Evolutionary conservation across 2,797 vertebrate genomes (phyloP).

Genomic region (Harpagifer antarcticus): DNA sequence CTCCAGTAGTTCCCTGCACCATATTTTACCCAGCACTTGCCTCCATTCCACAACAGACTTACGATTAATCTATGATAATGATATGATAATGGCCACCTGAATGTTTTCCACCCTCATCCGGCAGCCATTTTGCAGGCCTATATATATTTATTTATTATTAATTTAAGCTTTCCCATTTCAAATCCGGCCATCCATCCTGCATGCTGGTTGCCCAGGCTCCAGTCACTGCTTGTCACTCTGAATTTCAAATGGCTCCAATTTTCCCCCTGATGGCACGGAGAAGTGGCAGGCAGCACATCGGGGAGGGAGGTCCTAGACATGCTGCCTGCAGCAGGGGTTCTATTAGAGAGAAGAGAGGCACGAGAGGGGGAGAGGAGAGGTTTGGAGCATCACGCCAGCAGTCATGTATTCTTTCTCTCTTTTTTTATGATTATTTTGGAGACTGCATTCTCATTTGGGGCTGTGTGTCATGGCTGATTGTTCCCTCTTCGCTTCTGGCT

Average conservation of each 20-base stretch:
- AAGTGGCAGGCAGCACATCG: constrained; percentile 88
- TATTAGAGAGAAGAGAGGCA: constrained; percentile 87
- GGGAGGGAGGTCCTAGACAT: constrained; percentile 85
- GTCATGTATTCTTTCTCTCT: constrained; percentile 83
- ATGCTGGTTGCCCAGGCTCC: constrained; percentile 74
- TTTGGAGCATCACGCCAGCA: constrained; percentile 86
- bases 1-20: constrained; percentile 39
- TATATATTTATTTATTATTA: constrained; percentile 67
- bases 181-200: constrained; percentile 72
- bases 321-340: constrained; percentile 89
- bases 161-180: constrained; percentile 71
- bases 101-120: constrained; percentile 68
- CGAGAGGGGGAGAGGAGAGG: constrained; percentile 65
- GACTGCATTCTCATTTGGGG: constrained; percentile 88
- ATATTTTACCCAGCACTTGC: constrained; percentile 61
- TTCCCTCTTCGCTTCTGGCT: constrained; percentile 64
- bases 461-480: constrained; percentile 68
- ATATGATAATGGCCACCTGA: constrained; percentile 75
- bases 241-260: constrained; percentile 88
- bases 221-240: constrained; percentile 81
- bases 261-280: constrained; percentile 91
- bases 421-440: constrained; percentile 82
- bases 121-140: constrained; percentile 70
- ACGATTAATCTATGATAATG: constrained; percentile 67
- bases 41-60: constrained; percentile 72